A percentile compares a stretch with the other conserved stretches of the same genome.
Evolutionary conservation across 2,797 vertebrate species (phyloP).

Genomic region (Oreochromis mossambicus): DNA sequence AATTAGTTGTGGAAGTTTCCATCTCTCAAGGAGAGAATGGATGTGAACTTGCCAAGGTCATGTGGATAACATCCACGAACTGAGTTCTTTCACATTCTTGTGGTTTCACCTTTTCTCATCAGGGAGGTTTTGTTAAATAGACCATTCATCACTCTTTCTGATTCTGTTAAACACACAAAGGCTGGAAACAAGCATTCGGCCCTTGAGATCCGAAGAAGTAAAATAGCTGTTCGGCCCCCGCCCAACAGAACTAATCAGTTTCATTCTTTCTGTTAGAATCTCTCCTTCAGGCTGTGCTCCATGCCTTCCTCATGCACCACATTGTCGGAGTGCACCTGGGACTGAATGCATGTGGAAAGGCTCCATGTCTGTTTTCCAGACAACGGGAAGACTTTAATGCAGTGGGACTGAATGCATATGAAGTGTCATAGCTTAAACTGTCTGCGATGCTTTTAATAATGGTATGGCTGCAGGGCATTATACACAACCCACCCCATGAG

Average conservation of each 20-base stretch:
- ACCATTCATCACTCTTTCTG: conserved; percentile 43
- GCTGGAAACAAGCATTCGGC: conserved; percentile 31
- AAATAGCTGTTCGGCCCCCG: conserved; percentile 35
- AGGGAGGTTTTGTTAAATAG: conserved; percentile 40
- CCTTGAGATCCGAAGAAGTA: conserved; percentile 24
- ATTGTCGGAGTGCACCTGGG: conserved; percentile 36
- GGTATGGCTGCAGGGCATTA: neutral
- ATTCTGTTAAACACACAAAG: conserved; percentile 42
- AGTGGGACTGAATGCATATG: neutral
- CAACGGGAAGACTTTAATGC: neutral
- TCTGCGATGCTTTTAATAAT: conserved; percentile 13
- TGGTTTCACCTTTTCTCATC: conserved; percentile 20
- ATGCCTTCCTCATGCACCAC: conserved; percentile 1
- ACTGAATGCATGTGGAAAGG: conserved; percentile 16
- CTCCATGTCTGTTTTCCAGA: conserved; percentile 16
- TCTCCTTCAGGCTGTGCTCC: conserved; percentile 25
- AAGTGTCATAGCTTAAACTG: conserved; percentile 15
- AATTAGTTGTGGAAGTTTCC: neutral
- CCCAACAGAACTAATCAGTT: conserved; percentile 41
- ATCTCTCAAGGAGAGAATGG: neutral
- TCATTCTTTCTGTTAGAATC: conserved; percentile 34
- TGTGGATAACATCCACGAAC: conserved; percentile 1
- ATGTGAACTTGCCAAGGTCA: conserved; percentile 6
- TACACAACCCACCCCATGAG: neutral
- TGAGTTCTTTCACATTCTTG: conserved; percentile 11